Evolutionary conservation across 2,113 vertebrate genomes (phyloP).

Genomic region (Barnardius zonarius): DNA sequence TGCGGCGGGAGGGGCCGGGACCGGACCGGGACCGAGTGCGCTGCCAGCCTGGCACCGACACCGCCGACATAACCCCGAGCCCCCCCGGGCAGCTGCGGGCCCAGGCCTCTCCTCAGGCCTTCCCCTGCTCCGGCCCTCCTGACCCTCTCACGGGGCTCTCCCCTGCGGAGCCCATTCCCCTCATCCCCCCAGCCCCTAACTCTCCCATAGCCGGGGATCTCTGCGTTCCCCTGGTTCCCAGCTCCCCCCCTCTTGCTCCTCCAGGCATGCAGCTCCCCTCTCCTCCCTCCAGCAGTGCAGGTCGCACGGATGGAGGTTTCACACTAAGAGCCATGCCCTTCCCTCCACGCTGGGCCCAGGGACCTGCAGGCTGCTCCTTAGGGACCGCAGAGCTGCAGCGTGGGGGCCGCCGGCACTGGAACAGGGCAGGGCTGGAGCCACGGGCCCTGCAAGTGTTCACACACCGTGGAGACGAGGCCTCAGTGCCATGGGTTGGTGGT

Average conservation of each 20-base stretch:
- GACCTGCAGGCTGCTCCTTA: not conserved
- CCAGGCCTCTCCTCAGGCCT: not conserved
- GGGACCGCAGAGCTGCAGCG: not conserved
- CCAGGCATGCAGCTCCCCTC: too few relatives aligned
- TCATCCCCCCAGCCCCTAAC: too few relatives aligned
- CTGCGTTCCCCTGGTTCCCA: not conserved
- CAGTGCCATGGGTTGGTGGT: not conserved
- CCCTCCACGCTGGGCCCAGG: not conserved
- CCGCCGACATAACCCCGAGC: too few relatives aligned
- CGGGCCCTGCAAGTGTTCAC: not conserved
- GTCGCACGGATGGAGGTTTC: not conserved
- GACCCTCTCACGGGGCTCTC: fast-evolving
- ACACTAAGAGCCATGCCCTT: fast-evolving
- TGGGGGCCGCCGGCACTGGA: not conserved
- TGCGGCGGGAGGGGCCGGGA: fast-evolving
- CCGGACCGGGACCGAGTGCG: not conserved
- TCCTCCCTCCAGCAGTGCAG: not conserved
- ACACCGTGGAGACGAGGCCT: not conserved
- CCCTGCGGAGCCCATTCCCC: not conserved
- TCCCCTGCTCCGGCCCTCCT: not conserved
- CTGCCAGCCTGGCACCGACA: not conserved
- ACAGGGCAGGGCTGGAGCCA: not conserved
- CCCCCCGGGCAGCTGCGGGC: not conserved
- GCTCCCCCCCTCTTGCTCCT: not conserved
- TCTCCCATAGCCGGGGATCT: not conserved